Evolutionary conservation across 2,797 vertebrate genomes (phyloP).

Genomic region (Microchirus variegatus): DNA sequence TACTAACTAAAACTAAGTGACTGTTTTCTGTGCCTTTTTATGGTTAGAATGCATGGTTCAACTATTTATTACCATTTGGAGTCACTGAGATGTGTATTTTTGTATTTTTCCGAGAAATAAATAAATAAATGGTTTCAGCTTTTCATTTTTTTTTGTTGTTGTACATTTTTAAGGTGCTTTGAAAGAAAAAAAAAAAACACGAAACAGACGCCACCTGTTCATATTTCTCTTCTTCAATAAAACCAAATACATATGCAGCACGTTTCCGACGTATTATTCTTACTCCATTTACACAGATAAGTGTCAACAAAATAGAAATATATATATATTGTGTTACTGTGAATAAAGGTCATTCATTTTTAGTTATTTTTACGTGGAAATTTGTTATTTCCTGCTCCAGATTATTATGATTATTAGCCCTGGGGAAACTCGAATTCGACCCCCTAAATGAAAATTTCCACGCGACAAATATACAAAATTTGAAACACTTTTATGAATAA

Average conservation of each 20-base stretch:
- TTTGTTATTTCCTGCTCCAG: no score
- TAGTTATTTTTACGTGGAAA: no score
- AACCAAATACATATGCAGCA: constrained; percentile 89
- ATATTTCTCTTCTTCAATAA: constrained; percentile 96
- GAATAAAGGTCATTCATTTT: no score
- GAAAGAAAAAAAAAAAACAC: constrained; percentile 29
- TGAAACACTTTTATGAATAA: no score
- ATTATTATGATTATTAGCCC: no score
- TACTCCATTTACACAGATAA: no score
- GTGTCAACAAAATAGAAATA: no score
- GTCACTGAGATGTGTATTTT: constrained; percentile 99
- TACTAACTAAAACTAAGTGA: constrained; percentile 89
- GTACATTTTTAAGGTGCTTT: constrained; percentile 89
- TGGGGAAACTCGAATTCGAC: no score
- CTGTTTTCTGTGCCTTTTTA: constrained; percentile 99
- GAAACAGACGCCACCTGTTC: constrained; percentile 81
- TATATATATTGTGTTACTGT: no score
- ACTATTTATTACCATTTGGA: constrained; percentile 98
- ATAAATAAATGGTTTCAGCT: constrained; percentile 88
- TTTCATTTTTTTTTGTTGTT: constrained; percentile 92
- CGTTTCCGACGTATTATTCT: constrained; percentile 41
- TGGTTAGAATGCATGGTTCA: constrained; percentile 95
- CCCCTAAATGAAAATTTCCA: no score
- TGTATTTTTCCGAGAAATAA: constrained; percentile 89
- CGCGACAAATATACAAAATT: no score